These are phyloP conservation scores for crab-eating macaque (Macaca fascicularis) DNA, from an alignment of 2,113 vertebrate species.

Conservation along the genomic window T2T-MFA8v1.1 NC_088394.1:26547001-26547500, in stretches of 20 bases:
- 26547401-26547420: background rate
- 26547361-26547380: background rate
- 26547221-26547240: rapidly evolving
- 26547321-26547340: background rate
- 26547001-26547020: rapidly evolving
- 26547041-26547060: background rate
- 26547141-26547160: background rate
- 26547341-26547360: background rate
- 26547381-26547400: background rate
- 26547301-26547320: background rate
- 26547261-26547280: background rate
- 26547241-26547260: background rate
- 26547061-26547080: rapidly evolving
- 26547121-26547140: rapidly evolving
- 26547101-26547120: background rate
- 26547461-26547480: background rate
- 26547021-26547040: rapidly evolving
- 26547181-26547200: background rate
- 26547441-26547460: background rate
- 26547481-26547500: background rate
- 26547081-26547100: background rate
- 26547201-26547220: background rate
- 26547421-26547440: background rate
- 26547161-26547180: background rate
- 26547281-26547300: background rate